Conservation (phyloP, 2,113 vertebrate genomes). For the Beaufortia kweichowensis region DNA sequence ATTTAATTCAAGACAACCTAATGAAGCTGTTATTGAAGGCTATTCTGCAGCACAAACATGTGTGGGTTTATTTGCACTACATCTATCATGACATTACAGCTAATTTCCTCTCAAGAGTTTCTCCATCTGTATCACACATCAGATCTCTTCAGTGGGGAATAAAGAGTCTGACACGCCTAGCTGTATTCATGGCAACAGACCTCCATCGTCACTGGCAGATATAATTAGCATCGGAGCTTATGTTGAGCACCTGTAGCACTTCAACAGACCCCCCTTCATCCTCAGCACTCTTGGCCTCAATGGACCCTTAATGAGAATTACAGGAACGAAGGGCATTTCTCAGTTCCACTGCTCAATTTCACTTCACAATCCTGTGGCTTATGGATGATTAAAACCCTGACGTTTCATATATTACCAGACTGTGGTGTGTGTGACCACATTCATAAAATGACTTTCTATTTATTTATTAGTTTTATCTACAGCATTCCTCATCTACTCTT, state of each 20-base stretch:
- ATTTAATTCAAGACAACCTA: not conserved
- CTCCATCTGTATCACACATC: not conserved
- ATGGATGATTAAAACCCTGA: not conserved
- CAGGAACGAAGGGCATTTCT: slow-evolving; percentile 24
- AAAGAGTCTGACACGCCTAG: slow-evolving; percentile 13
- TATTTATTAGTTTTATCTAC: too few relatives aligned
- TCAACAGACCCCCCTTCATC: slow-evolving; percentile 8
- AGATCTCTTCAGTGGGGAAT: not conserved
- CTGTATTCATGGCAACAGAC: slow-evolving; percentile 25
- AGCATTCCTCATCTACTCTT: too few relatives aligned
- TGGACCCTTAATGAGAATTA: slow-evolving; percentile 12
- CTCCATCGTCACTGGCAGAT: not conserved
- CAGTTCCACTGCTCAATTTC: slow-evolving; percentile 6
- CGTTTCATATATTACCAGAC: not conserved
- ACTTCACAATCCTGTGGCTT: not conserved
- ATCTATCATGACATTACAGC: slow-evolving; percentile 16
- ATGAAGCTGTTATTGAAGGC: not conserved
- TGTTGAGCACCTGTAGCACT: slow-evolving; percentile 7
- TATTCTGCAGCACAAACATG: not conserved
- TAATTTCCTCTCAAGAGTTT: not conserved
- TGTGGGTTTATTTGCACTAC: not conserved
- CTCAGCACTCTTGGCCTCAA: slow-evolving; percentile 10
- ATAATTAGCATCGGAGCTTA: slow-evolving; percentile 19
- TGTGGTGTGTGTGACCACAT: not conserved
- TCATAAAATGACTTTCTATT: too few relatives aligned